These are phyloP conservation scores for Cynopterus brachyotis DNA, from an alignment of 2,113 vertebrate genomes.

Conservation along the genomic window DNA sequence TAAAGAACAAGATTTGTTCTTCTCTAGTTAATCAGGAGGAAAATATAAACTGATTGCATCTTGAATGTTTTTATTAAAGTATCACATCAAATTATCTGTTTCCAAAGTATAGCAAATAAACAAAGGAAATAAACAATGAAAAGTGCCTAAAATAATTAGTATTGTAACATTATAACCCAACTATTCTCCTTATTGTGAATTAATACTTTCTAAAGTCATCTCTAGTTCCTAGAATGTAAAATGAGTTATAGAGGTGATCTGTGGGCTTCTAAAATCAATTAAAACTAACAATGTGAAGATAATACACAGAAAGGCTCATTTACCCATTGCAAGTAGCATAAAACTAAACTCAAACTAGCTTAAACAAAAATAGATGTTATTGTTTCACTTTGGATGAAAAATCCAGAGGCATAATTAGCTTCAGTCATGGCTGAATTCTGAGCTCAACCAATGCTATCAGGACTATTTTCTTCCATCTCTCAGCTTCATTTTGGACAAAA, in stretches of 20 bases:
- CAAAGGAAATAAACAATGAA: slow-evolving; percentile 33
- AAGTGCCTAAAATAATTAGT: slow-evolving; percentile 36
- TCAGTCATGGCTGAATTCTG: background rate
- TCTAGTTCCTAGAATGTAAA: slow-evolving; percentile 11
- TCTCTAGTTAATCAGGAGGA: slow-evolving; percentile 2
- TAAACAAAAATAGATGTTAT: slow-evolving; percentile 29
- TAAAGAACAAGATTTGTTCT: slow-evolving; percentile 33
- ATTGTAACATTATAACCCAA: slow-evolving; percentile 13
- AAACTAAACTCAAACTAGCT: slow-evolving; percentile 37
- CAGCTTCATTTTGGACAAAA: background rate
- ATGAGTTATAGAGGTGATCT: slow-evolving; percentile 4
- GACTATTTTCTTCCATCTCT: background rate
- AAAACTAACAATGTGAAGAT: slow-evolving; percentile 55
- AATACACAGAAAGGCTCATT: slow-evolving; percentile 24
- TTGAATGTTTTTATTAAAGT: slow-evolving; percentile 42
- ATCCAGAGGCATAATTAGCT: background rate
- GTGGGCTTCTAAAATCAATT: slow-evolving; percentile 52
- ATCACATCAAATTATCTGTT: slow-evolving; percentile 30
- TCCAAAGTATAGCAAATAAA: slow-evolving; percentile 20
- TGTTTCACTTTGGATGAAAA: background rate
- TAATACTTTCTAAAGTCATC: slow-evolving; percentile 45
- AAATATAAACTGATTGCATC: background rate
- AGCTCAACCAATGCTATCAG: background rate
- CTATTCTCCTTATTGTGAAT: background rate
- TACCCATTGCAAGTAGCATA: background rate